Base-by-base conservation (phyloP, 2,888 invertebrate genomes). In the Metallyticus violacea region DNA sequence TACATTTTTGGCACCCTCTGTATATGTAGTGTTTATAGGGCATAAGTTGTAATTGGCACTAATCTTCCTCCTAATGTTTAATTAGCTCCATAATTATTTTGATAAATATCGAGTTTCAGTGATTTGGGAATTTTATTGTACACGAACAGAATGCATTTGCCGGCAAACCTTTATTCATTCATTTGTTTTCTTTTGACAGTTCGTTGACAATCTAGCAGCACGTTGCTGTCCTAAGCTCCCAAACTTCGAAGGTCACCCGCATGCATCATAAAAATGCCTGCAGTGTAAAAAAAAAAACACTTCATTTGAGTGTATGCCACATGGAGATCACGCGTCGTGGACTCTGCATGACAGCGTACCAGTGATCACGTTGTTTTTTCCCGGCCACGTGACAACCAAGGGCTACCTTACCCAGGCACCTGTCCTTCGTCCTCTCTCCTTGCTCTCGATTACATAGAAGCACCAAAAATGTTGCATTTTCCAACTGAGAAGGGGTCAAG, bases 301-400 rank as follows among this genome's bases (percentile, higher is more conserved):
- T 6, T 90, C 88, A 92, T 88, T 91, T 91, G 26, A 92, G 89
- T 1, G 90, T 90, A 86, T 92, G 92, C 92, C 92, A 92, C 7
- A 91, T 90, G 0, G 91, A 91, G 5, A 91, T 91, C n/a, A 91
- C 90, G 88, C 91, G 91, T 85, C 92, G 89, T 0, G 91, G 91
- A 89, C 91, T 91, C 88, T 91, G 91, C 22, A 91, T 88, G 1
- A 91, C 90, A 2, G 91, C 91, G 86, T 91, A 91, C 92, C 92
- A 92, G 85, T 92, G 92, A 2, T 91, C 87, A 62, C 91, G 90
- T 85, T 91, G 91, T 0, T 90, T 91, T 6, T 90, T 89, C 25
- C 91, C 91, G 76, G 91, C 90, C 0, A 91, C 92, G n/a, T 91
- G 91, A 87, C 91, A 91, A 26, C 92, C 92, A 28, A 92, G 89